Conservation (phyloP, 1,140 invertebrate genomes). For the Brachionus asplanchnoidis region DNA sequence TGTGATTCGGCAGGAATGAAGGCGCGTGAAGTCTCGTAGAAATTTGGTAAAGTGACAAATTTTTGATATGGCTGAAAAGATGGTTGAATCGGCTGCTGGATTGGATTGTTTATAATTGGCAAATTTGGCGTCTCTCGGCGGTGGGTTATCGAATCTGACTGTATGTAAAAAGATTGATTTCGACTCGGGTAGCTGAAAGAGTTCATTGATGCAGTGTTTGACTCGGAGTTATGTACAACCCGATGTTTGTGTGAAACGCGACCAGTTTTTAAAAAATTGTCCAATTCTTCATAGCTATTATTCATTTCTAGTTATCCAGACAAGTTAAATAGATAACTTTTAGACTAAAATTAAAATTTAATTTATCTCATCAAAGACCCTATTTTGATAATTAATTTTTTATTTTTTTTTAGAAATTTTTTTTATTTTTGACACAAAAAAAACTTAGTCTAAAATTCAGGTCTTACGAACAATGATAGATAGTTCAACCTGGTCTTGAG, state of each 20-base stretch:
- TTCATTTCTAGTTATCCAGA: background rate
- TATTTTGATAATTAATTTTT: too few species aligned
- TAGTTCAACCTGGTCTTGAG: background rate
- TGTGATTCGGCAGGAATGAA: background rate
- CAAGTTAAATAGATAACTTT: background rate
- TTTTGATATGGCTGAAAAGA: background rate
- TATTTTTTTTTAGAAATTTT: background rate
- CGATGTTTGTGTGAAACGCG: background rate
- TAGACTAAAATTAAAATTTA: background rate
- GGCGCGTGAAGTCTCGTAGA: background rate
- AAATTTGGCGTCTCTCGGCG: background rate
- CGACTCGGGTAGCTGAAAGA: background rate
- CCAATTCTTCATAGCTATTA: background rate
- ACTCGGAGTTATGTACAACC: background rate
- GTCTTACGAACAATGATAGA: background rate
- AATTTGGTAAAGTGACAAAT: constrained; percentile 24
- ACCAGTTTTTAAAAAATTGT: background rate
- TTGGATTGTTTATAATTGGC: background rate
- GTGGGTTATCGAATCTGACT: background rate
- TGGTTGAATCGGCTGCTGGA: background rate
- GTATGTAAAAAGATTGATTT: background rate
- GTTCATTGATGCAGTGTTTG: background rate
- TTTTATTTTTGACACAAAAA: background rate
- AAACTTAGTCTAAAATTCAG: background rate
- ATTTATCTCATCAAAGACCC: too few species aligned